A percentile compares a stretch with the other conserved stretches of the same genome.
Evolutionary conservation across 2,888 invertebrate species (phyloP).

Genomic region (Rotaria sp.): DNA sequence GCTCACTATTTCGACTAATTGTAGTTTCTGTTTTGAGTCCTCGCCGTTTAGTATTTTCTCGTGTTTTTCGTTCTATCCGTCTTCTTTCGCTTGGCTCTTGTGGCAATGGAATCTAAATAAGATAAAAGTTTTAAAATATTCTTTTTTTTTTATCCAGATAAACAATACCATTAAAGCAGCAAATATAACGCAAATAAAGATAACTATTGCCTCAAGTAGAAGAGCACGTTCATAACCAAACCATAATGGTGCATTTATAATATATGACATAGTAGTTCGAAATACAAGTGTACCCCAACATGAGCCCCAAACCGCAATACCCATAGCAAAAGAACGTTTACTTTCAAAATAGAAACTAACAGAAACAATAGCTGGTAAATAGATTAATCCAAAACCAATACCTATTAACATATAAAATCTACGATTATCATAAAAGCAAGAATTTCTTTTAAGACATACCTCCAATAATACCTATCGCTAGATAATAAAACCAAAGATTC

Average conservation of each 20-base stretch:
- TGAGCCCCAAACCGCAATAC: slow-evolving; percentile 71
- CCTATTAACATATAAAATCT: slow-evolving; percentile 59
- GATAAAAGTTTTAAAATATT: no score
- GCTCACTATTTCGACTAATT: neutral
- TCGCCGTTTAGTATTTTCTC: neutral
- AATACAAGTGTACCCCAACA: slow-evolving; percentile 84
- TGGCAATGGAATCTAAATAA: neutral
- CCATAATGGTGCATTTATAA: neutral
- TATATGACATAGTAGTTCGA: slow-evolving; percentile 59
- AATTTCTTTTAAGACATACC: slow-evolving; percentile 55
- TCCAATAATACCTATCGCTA: slow-evolving; percentile 87
- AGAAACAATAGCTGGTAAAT: slow-evolving; percentile 91
- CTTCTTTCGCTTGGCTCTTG: neutral
- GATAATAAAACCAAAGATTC: slow-evolving; percentile 73
- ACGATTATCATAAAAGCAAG: neutral
- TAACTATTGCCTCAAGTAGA: slow-evolving; percentile 60
- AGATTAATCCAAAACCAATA: slow-evolving; percentile 88
- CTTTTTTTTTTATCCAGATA: no score
- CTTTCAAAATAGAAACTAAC: slow-evolving; percentile 95
- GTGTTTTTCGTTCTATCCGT: neutral
- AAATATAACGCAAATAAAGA: slow-evolving; percentile 72
- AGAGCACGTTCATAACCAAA: neutral
- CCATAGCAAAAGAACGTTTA: slow-evolving; percentile 85
- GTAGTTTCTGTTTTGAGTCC: neutral
- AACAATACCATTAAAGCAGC: neutral